Percentiles rank a stretch among this genome's conserved stretches.
Evolutionary conservation across 2,113 vertebrate genomes (phyloP).

Genomic region (Noctilio leporinus): DNA sequence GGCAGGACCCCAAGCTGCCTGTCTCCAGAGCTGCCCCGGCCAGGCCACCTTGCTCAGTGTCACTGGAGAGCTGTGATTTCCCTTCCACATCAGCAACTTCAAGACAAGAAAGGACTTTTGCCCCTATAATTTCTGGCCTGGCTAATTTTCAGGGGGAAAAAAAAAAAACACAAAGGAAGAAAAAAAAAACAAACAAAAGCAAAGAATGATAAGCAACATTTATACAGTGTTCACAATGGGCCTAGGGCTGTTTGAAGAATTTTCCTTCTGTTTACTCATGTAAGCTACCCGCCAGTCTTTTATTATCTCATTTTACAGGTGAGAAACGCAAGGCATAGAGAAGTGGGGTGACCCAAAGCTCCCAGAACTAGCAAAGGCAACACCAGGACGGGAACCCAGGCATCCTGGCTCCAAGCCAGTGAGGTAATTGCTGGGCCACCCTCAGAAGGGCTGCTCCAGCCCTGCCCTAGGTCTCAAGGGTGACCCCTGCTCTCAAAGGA

Average conservation of each 20-base stretch:
- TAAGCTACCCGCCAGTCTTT: not conserved
- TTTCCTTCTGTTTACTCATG: not conserved
- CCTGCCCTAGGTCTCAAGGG: not conserved
- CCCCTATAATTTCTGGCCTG: conserved; percentile 1
- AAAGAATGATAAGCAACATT: not conserved
- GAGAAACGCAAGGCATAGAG: not conserved
- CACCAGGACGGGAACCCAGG: not conserved
- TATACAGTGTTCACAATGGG: not conserved
- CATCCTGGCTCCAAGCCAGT: not conserved
- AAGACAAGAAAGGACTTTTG: not conserved
- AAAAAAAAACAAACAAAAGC: not conserved
- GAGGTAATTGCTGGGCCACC: not conserved
- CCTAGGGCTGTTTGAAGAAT: not conserved
- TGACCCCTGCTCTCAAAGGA: not conserved
- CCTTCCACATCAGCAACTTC: conserved; percentile 55
- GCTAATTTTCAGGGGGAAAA: not conserved
- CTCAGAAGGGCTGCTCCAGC: not conserved
- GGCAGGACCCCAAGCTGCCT: not conserved
- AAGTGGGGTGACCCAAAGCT: not conserved
- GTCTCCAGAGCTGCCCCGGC: not conserved
- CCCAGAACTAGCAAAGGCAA: not conserved
- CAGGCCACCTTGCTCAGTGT: not conserved
- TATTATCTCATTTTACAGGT: not conserved
- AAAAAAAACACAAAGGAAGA: not conserved
- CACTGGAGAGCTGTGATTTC: not conserved